A percentile compares a stretch with the other conserved stretches of the same genome.
Conservation (phyloP, 64 coral and sea anemone genomes). For the Montipora foliosa region DNA sequence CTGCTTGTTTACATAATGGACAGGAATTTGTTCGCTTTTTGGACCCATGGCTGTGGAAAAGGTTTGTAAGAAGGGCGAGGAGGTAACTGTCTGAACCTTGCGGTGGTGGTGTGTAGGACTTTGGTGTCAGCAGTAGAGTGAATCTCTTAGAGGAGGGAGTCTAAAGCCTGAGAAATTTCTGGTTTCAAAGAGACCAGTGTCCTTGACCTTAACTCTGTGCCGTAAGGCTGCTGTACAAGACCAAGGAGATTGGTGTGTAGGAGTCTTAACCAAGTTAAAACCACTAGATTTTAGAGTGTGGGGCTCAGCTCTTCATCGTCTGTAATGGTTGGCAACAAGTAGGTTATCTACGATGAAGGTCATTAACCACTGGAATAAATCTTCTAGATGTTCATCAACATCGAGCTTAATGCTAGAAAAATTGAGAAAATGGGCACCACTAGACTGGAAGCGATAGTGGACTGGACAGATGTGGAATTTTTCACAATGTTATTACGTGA, state of each 20-base stretch:
- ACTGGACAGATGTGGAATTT: conserved; percentile 6
- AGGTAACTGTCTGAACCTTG: not conserved
- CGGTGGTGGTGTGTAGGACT: not conserved
- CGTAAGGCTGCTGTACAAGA: conserved; percentile 39
- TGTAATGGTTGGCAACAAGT: not conserved
- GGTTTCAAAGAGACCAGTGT: conserved; percentile 39
- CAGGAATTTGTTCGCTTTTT: conserved; percentile 4
- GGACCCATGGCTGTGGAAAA: not conserved
- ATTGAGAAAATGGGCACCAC: conserved; percentile 4
- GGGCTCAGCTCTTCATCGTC: conserved; percentile 8
- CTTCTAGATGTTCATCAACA: not conserved
- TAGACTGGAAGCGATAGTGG: not conserved
- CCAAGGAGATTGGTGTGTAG: not conserved
- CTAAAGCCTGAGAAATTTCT: conserved; percentile 29
- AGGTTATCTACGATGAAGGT: conserved; percentile 32
- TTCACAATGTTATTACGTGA: not conserved
- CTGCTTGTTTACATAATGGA: conserved; percentile 25
- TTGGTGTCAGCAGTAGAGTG: not conserved
- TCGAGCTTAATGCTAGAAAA: not conserved
- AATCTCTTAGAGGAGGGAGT: conserved; percentile 19
- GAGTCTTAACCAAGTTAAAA: conserved; percentile 34
- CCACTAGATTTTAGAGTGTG: conserved; percentile 23
- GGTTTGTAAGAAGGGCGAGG: not conserved
- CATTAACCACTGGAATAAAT: conserved; percentile 8
- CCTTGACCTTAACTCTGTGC: conserved; percentile 9